Evolutionary conservation across 30 jellyfish, hydroid and myxozoan species (phyloP), one percentile per base, ranked within the genome.

Genomic region (Kudoa iwatai): DNA sequence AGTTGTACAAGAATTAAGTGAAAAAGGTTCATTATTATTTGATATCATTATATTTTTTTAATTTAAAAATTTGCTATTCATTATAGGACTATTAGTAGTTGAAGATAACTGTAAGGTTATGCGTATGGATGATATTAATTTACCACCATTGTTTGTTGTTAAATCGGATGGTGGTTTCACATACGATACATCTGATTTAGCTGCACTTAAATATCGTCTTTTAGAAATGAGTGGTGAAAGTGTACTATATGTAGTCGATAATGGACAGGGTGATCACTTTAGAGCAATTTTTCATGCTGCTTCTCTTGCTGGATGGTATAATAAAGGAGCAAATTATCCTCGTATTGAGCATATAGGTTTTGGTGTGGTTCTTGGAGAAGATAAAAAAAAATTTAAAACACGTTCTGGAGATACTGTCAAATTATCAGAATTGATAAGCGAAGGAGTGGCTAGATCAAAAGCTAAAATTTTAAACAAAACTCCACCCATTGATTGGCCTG

Each of bases 251-350:
- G 64, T 79, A 21, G 88, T 79, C 3, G 96, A 79, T 47, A 84
- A 82, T 30, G 96, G 96, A 16, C 96, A 79, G 88, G 88, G 91
- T 13, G 96, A 79, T 25, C 96, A 79, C 44, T 79, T 79, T 49
- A 64, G 57, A 40, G 39, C 56, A 4, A 51, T 79, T 3, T 79
- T 79, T 42, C 65, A 71, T 19, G 83, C 53, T 2, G 89, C 74
- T 4, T 51, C 41, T 25, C 34, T 31, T 4, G 88, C 83, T 22
- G 77, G 77, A n/a, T 62, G 85, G 83, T 60, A 54, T 44, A 45
- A 42, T 43, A 69, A 67, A 11, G 62, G 41, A 0, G 17, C 43
- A 12, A 31, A 35, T 1, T n/a, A n/a, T n/a, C n/a, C n/a, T n/a
- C 77, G 96, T 17, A 74, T 79, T 26, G 96, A 62, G 18, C 96